Base-by-base conservation (phyloP, 2,888 invertebrate species). In the Lumbricus terrestris region DNA sequence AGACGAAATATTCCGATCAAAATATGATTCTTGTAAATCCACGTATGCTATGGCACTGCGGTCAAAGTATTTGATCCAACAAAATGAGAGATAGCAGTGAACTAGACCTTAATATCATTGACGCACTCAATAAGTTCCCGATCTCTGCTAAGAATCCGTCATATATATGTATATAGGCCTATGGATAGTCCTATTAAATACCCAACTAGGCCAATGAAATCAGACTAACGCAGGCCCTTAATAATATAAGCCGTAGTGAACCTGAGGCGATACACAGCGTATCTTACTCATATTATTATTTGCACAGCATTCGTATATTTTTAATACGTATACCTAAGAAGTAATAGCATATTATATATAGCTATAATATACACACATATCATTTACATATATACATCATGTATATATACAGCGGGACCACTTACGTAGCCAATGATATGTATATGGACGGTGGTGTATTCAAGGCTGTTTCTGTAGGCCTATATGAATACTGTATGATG, bases 171-270 rank as follows among this genome's bases (percentile, higher is more conserved):
- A n/a, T n/a, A n/a, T n/a, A n/a, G n/a, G n/a, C n/a, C n/a, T n/a
- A n/a, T n/a, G n/a, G n/a, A n/a, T n/a, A 69, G 69, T n/a, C 69
- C 69, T 69, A 69, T 69, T 69, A 69, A 69, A 69, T 69, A 69
- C 69, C 69, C 29, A 69, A n/a, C 69, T 69, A 29, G 69, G n/a
- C 69, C 16, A n/a, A 69, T 69, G 8, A 8, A n/a, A n/a, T 69
- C n/a, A n/a, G 29, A 69, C 69, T 69, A n/a, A 69, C 29, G n/a
- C 8, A 15, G n/a, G n/a, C 29, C 16, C n/a, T 11, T 69, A n/a
- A n/a, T 1, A n/a, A 69, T 11, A 69, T 69, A 18, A 47, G n/a
- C 69, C 13, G 69, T 11, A 69, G 69, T 69, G 29, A 69, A 69
- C 69, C 69, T n/a, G n/a, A 69, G 69, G 69, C 69, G n/a, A 69